Evolutionary conservation across 2,888 invertebrate species (phyloP), one percentile per base, ranked within the genome.

Genomic region (Ischnus inquisitorius): DNA sequence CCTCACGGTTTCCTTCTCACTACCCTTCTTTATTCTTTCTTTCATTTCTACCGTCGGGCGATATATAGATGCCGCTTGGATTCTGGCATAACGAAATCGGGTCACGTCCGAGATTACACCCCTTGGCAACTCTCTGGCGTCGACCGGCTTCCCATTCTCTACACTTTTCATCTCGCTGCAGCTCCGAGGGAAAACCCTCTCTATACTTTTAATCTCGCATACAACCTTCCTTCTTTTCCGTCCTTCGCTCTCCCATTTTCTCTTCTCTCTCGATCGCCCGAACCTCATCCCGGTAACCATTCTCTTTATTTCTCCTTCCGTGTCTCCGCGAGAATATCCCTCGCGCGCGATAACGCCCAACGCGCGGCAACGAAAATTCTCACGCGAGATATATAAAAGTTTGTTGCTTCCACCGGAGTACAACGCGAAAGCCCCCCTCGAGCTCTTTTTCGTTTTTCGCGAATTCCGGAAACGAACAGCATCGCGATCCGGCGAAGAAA

Each of bases 51-150:
- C 62, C 14, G 25, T 3, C 60, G n/a, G 2, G 14, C 14, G 14
- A 14, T 46, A 25, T 28, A 60, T 8, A 77, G 74, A 69, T 60
- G 64, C 78, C 54, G 34, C 76, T n/a, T 69, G 82, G 54, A 8
- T 74, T 77, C 82, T 76, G 34, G 85, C 87, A 87, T 86, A 84
- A 82, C 83, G 68, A 82, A 87, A 87, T 87, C 88, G 85, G 77
- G 83, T 88, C 88, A 88, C 88, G 88, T 88, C 39, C 85, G 78
- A 86, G 88, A 88, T 88, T 86, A 86, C 88, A 86, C 79, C 62
- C 75, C 57, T 34, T 48, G 67, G 62, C 62, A 78, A 51, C 68
- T 48, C 68, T 48, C 48, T 79, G 64, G 60, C 75, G 46, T 75
- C 64, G 69, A 81, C 85, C 81, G 71, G 41, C 65, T 82, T 72